Evolutionary conservation across 1,140 invertebrate genomes (phyloP).

Genomic region (Schlechtendalia chinensis): DNA sequence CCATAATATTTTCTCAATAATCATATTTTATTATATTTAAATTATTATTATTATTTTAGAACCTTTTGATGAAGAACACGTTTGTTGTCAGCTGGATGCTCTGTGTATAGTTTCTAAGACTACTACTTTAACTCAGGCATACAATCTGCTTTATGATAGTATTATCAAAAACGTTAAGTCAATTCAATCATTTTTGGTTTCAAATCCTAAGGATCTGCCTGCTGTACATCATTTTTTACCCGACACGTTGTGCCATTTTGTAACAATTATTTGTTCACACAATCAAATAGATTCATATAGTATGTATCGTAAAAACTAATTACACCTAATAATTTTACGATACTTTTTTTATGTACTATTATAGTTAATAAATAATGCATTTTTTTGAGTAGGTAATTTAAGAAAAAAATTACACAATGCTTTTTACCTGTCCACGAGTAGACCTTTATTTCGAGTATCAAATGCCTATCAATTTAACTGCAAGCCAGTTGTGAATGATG

Average conservation of each 20-base stretch:
- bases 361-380: no score
- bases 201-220: constrained; percentile 10
- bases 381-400: constrained; percentile 36
- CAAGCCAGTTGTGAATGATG: constrained; percentile 11
- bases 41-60: constrained; percentile 21
- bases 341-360: neutral
- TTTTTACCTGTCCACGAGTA: constrained; percentile 21
- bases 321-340: no score
- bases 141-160: constrained; percentile 5
- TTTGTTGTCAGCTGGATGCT: constrained; percentile 28
- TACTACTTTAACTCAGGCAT: neutral
- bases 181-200: constrained; percentile 38
- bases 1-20: neutral
- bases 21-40: neutral
- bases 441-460: constrained; percentile 43
- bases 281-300: constrained; percentile 44
- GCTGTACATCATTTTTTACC: constrained; percentile 45
- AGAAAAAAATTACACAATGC: constrained; percentile 42
- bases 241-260: constrained; percentile 25
- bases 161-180: constrained; percentile 19
- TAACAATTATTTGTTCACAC: constrained; percentile 45
- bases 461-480: constrained; percentile 36
- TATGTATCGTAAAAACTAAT: no score
- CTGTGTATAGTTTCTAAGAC: constrained; percentile 14
- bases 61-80: constrained; percentile 26